Percentiles rank a stretch among this genome's conserved stretches.
Conservation (phyloP, 2,797 vertebrate species). For the Xenopus petersii region DNA sequence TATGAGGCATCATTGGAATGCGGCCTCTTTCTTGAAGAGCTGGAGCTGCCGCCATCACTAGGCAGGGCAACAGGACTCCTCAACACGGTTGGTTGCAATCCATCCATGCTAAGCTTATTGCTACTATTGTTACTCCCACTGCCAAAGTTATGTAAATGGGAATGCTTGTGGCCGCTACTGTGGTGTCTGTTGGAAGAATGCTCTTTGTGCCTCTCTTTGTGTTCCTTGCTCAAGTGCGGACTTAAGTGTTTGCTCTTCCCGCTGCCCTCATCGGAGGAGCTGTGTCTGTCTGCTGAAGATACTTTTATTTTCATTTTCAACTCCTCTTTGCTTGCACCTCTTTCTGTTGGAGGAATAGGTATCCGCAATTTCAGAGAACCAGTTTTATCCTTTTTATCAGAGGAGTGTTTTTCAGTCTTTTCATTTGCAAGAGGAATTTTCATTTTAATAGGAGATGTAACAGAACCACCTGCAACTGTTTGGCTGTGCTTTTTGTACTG, state of each 20-base stretch:
- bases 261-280: conserved; percentile 88
- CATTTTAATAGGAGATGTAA: conserved; percentile 83
- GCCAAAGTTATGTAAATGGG: conserved; percentile 66
- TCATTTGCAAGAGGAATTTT: conserved; percentile 77
- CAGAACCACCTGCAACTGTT: conserved; percentile 62
- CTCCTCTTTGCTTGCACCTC: conserved; percentile 83
- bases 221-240: conserved; percentile 78
- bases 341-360: conserved; percentile 78
- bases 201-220: conserved; percentile 86
- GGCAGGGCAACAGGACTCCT: conserved; percentile 76
- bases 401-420: conserved; percentile 74
- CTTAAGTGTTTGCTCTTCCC: conserved; percentile 89
- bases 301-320: conserved; percentile 97
- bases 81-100: conserved; percentile 62
- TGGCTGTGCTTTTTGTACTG: conserved; percentile 82
- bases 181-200: conserved; percentile 82
- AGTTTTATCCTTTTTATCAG: conserved; percentile 86
- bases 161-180: conserved; percentile 71
- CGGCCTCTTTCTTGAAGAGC: conserved; percentile 83
- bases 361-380: conserved; percentile 82
- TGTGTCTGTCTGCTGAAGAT: conserved; percentile 85
- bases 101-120: conserved; percentile 69
- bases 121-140: conserved; percentile 53
- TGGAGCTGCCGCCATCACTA: conserved; percentile 70
- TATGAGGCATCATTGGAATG: conserved; percentile 81